Evolutionary conservation across 2,888 invertebrate species (phyloP).

Genomic region (Melipona beecheii): DNA sequence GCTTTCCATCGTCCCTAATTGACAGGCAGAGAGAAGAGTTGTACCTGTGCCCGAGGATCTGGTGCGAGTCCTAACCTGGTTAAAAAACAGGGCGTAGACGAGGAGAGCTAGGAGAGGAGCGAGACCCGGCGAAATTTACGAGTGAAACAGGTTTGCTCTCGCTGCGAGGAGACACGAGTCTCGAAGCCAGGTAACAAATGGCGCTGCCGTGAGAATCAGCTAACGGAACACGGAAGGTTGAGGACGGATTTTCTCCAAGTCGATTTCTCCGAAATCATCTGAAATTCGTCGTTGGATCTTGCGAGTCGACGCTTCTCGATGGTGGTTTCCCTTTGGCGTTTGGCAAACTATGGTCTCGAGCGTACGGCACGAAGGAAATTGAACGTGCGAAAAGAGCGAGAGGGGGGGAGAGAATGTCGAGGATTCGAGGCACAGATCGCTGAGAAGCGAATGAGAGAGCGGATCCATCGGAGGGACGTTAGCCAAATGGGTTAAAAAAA

Average conservation of each 20-base stretch:
- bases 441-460: slow-evolving; percentile 16
- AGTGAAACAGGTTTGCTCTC: slow-evolving; percentile 65
- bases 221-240: slow-evolving; percentile 63
- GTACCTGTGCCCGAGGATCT: background rate
- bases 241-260: background rate
- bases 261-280: background rate
- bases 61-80: too few relatives aligned
- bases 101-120: slow-evolving; percentile 28
- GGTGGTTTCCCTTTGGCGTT: background rate
- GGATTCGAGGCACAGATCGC: slow-evolving; percentile 1
- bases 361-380: too few relatives aligned
- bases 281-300: background rate
- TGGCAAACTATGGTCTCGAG: slow-evolving; percentile 27
- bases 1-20: slow-evolving; percentile 78
- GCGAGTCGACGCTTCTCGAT: too few relatives aligned
- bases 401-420: slow-evolving; percentile 30
- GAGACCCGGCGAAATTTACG: slow-evolving; percentile 70
- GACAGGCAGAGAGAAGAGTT: slow-evolving; percentile 69
- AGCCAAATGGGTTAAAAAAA: slow-evolving; percentile 74
- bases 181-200: slow-evolving; percentile 68
- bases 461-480: slow-evolving; percentile 1
- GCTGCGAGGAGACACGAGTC: slow-evolving; percentile 20
- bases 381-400: too few relatives aligned
- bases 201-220: slow-evolving; percentile 60
- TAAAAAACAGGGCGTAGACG: slow-evolving; percentile 41